Evolutionary conservation across 2,888 invertebrate genomes (phyloP).

Genomic region (Zonitis immaculata): DNA sequence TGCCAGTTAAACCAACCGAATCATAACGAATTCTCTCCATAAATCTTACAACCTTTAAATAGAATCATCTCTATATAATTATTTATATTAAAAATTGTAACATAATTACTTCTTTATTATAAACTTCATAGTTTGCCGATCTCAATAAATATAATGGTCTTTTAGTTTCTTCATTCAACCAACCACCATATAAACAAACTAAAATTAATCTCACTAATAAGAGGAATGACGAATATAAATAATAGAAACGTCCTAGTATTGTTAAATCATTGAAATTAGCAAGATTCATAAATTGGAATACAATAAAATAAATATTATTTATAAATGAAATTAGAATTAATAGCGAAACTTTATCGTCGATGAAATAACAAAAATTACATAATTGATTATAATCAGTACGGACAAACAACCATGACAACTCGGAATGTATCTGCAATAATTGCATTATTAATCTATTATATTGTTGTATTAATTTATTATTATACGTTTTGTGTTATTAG

Average conservation of each 20-base stretch:
- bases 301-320: slow-evolving; percentile 14
- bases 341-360: slow-evolving; percentile 11
- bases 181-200: slow-evolving; percentile 11
- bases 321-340: slow-evolving; percentile 10
- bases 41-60: slow-evolving; percentile 10
- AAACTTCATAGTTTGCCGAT: slow-evolving; percentile 3
- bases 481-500: slow-evolving; percentile 6
- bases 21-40: slow-evolving; percentile 9
- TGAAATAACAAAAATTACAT: slow-evolving; percentile 8
- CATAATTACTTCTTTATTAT: slow-evolving; percentile 13
- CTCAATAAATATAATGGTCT: slow-evolving; percentile 2
- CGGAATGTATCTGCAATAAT: not conserved
- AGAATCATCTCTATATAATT: not conserved
- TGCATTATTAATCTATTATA: not conserved
- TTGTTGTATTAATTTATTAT: not conserved
- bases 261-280: slow-evolving; percentile 3
- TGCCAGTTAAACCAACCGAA: slow-evolving; percentile 10
- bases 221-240: slow-evolving; percentile 7
- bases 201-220: slow-evolving; percentile 6
- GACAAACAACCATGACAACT: slow-evolving; percentile 3
- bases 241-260: slow-evolving; percentile 5
- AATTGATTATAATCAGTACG: slow-evolving; percentile 10
- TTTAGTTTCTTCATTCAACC: slow-evolving; percentile 14
- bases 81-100: not conserved
- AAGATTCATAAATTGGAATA: slow-evolving; percentile 9